phyloP scores from a whole-genome alignment of 2,113 vertebrate species.

The Pithys albifrons region DNA sequence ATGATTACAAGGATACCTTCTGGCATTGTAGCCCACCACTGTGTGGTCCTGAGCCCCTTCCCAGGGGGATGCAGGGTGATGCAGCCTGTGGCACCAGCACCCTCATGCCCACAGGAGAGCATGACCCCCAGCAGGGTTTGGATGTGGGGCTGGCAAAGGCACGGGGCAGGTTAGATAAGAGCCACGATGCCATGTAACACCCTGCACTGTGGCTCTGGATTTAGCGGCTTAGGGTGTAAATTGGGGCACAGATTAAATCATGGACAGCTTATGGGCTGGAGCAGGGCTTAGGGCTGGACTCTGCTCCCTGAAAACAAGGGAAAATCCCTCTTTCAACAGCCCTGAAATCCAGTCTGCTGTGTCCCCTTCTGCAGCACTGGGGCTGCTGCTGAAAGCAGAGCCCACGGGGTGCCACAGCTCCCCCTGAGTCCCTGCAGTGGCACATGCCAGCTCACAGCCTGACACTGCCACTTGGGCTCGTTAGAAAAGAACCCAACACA shows the following conservation, averaged over 20 bases:
- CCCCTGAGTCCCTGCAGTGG: background rate
- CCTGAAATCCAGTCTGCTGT: background rate
- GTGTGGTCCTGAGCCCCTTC: background rate
- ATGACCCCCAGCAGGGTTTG: background rate
- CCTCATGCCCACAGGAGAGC: rapidly evolving
- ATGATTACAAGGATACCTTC: background rate
- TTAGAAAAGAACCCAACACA: background rate
- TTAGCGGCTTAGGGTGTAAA: background rate
- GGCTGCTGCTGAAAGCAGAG: background rate
- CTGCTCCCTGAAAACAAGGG: background rate
- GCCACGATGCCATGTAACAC: background rate
- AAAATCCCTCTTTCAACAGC: background rate
- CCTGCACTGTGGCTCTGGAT: background rate
- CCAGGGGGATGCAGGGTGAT: rapidly evolving
- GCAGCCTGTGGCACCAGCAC: background rate
- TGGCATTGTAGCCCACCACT: background rate
- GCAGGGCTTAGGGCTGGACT: background rate
- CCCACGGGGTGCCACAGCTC: rapidly evolving
- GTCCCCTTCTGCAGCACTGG: background rate
- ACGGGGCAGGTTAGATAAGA: rapidly evolving
- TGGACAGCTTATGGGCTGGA: background rate
- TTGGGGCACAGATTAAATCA: background rate
- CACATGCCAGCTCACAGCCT: background rate
- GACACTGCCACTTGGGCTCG: background rate
- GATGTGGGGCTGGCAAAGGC: background rate